Evolutionary conservation across 2,888 invertebrate species (phyloP).

Genomic region (Meiosimyza platycephala): DNA sequence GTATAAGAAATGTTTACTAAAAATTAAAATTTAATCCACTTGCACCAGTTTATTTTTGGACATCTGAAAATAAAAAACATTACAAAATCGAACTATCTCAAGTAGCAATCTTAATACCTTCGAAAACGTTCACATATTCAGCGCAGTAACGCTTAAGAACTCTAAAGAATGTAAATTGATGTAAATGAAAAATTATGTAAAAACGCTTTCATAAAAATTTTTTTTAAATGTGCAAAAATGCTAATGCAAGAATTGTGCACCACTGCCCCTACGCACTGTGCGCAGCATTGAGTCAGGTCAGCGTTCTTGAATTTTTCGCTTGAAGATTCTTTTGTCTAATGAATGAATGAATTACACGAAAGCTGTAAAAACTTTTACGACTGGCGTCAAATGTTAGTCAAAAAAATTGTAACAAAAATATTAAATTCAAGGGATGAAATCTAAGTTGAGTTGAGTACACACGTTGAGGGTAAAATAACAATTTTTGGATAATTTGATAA

Average conservation of each 20-base stretch:
- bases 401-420: background rate
- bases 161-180: too few relatives aligned
- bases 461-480: constrained; percentile 7
- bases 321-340: constrained; percentile 13
- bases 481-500: constrained; percentile 26
- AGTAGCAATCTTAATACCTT: too few relatives aligned
- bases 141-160: too few relatives aligned
- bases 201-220: too few relatives aligned
- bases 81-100: too few relatives aligned
- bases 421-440: background rate
- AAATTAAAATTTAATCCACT: too few relatives aligned
- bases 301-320: constrained; percentile 24
- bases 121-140: too few relatives aligned
- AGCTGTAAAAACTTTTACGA: constrained; percentile 24
- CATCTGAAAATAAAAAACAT: too few relatives aligned
- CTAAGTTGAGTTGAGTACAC: background rate
- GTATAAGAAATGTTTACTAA: background rate
- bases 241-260: background rate
- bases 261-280: constrained; percentile 11
- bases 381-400: constrained; percentile 22
- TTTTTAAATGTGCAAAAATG: too few relatives aligned
- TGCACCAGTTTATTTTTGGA: too few relatives aligned
- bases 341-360: constrained; percentile 29
- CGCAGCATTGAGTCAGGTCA: constrained; percentile 28
- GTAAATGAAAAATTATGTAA: too few relatives aligned